Conservation (phyloP, 2,113 vertebrate genomes). For the Lates calcarifer region DNA sequence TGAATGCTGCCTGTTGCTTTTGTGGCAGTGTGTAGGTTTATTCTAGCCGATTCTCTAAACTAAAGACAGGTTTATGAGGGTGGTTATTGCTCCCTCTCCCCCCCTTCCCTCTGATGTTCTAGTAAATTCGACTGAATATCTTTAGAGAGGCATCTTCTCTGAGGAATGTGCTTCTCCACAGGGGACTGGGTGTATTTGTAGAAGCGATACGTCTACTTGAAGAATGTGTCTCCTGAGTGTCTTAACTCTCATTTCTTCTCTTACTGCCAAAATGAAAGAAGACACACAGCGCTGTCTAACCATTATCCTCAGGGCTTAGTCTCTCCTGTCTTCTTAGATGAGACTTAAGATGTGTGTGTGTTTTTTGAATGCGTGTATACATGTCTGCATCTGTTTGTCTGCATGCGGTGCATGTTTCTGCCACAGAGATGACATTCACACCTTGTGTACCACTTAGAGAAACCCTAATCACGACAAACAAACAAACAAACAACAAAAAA, state of each 20-base stretch:
- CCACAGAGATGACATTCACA: constrained; percentile 32
- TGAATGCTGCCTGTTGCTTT: constrained; percentile 26
- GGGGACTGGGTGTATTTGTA: constrained; percentile 71
- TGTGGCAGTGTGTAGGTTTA: constrained; percentile 24
- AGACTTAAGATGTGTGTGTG: constrained; percentile 24
- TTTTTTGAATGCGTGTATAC: constrained; percentile 13
- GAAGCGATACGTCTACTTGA: constrained; percentile 74
- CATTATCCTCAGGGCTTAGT: constrained; percentile 59
- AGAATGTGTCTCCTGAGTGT: constrained; percentile 71
- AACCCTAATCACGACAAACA: background rate
- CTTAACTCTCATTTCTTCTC: constrained; percentile 68
- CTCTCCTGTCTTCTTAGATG: constrained; percentile 58
- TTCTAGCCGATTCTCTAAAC: constrained; percentile 48
- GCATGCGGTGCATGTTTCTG: constrained; percentile 6
- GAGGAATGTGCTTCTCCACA: constrained; percentile 61
- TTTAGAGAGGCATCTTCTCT: constrained; percentile 55
- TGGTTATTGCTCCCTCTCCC: constrained; percentile 33
- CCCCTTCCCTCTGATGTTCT: constrained; percentile 57
- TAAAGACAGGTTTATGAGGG: constrained; percentile 54
- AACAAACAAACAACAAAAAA: background rate
- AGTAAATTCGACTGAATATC: constrained; percentile 58
- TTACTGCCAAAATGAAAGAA: constrained; percentile 60
- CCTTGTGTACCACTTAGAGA: background rate
- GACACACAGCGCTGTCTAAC: constrained; percentile 58
- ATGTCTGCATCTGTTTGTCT: constrained; percentile 45